Conservation (phyloP, 2,888 invertebrate genomes). For the Petrophora chlorosata region DNA sequence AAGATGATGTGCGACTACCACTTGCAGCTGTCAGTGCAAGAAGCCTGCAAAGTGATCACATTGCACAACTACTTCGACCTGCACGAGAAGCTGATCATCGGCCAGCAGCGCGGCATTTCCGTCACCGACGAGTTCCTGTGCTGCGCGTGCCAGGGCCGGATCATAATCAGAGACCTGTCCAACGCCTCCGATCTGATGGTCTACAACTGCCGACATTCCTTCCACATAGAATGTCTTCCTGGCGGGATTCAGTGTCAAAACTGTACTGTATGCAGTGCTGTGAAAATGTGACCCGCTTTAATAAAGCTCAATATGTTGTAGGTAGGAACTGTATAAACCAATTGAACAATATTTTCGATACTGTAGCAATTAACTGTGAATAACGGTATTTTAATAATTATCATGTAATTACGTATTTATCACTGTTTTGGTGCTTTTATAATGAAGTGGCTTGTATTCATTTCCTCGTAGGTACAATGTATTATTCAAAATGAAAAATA, state of each 20-base stretch:
- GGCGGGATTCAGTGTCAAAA: conserved; percentile 59
- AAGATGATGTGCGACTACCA: conserved; percentile 98
- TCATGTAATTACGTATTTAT: conserved; percentile 41
- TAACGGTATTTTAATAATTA: conserved; percentile 35
- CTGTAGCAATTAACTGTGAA: conserved; percentile 39
- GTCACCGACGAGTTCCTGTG: conserved; percentile 90
- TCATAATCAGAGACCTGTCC: conserved; percentile 89
- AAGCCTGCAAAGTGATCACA: conserved; percentile 95
- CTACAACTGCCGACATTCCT: conserved; percentile 95
- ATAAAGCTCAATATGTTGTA: conserved; percentile 55
- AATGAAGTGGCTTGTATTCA: conserved; percentile 64
- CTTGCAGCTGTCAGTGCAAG: conserved; percentile 95
- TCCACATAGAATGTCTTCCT: conserved; percentile 93
- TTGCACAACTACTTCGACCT: conserved; percentile 94
- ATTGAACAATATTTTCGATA: conserved; percentile 46
- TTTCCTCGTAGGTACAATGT: conserved; percentile 48
- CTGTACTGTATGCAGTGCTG: conserved; percentile 73
- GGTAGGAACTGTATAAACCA: conserved; percentile 49
- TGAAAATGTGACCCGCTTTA: conserved; percentile 65
- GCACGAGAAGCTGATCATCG: conserved; percentile 90
- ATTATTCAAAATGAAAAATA: too few relatives aligned
- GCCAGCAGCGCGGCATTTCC: conserved; percentile 91
- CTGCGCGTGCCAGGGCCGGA: conserved; percentile 89
- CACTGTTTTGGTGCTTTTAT: conserved; percentile 64
- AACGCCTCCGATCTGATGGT: conserved; percentile 89